phyloP scores from a whole-genome alignment of 2,888 invertebrate genomes.

The Venusia cambrica region DNA sequence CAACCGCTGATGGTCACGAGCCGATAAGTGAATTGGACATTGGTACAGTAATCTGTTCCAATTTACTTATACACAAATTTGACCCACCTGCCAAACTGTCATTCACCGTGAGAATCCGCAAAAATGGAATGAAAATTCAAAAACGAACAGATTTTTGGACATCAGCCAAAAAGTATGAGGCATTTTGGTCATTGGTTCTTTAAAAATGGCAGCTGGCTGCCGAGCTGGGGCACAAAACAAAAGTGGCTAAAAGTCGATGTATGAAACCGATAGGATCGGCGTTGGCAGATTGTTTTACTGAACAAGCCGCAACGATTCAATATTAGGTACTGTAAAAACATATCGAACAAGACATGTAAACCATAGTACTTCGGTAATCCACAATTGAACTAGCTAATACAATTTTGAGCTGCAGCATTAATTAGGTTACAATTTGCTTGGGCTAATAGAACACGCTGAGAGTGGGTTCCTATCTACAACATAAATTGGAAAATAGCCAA shows the following conservation, averaged over 20 bases:
- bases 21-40: slow-evolving; percentile 30
- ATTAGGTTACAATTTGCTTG: slow-evolving; percentile 44
- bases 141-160: slow-evolving; percentile 7
- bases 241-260: no score
- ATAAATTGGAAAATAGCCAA: slow-evolving; percentile 27
- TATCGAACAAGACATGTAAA: no score
- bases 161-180: slow-evolving; percentile 12
- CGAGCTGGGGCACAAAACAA: slow-evolving; percentile 22
- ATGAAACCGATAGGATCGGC: no score
- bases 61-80: no score
- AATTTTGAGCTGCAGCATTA: slow-evolving; percentile 22
- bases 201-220: slow-evolving; percentile 7
- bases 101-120: background rate
- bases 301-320: no score
- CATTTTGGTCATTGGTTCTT: slow-evolving; percentile 2
- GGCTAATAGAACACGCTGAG: slow-evolving; percentile 33
- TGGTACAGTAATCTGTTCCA: no score
- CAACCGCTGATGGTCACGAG: slow-evolving; percentile 43
- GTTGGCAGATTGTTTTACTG: no score
- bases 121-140: slow-evolving; percentile 10
- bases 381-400: slow-evolving; percentile 17
- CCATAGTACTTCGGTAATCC: no score
- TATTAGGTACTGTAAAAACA: no score
- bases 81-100: slow-evolving; percentile 9
- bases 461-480: slow-evolving; percentile 22